phyloP scores from a whole-genome alignment of 2,113 vertebrate genomes.

The Mungos mungo region DNA sequence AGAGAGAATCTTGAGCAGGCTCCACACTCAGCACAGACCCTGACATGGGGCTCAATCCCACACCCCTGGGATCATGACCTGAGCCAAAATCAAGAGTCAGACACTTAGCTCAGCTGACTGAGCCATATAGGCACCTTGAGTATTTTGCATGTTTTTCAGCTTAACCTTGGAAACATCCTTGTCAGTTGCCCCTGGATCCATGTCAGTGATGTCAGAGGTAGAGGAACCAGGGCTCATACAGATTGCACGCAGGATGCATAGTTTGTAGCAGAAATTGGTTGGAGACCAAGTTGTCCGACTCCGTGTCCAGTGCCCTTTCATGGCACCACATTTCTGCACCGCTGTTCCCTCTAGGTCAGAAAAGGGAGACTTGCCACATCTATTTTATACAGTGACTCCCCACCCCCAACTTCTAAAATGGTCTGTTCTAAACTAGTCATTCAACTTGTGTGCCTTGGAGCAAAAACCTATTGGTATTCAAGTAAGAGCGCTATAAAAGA shows the following conservation, averaged over 20 bases:
- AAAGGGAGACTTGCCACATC: neutral
- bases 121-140: no score
- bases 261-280: neutral
- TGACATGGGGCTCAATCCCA: no score
- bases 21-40: no score
- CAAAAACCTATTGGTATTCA: neutral
- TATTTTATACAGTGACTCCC: neutral
- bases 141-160: neutral
- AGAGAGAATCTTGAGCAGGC: no score
- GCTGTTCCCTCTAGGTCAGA: neutral
- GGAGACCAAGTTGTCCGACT: neutral
- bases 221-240: neutral
- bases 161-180: neutral
- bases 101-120: no score
- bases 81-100: no score
- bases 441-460: neutral
- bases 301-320: neutral
- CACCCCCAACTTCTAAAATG: neutral
- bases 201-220: neutral
- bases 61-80: no score
- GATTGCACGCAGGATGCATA: neutral
- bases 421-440: constrained; percentile 17
- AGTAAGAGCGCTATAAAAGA: neutral
- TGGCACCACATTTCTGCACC: neutral
- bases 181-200: neutral